Evolutionary conservation across 2,113 vertebrate genomes (phyloP).

Genomic region (Callionymus lyra): DNA sequence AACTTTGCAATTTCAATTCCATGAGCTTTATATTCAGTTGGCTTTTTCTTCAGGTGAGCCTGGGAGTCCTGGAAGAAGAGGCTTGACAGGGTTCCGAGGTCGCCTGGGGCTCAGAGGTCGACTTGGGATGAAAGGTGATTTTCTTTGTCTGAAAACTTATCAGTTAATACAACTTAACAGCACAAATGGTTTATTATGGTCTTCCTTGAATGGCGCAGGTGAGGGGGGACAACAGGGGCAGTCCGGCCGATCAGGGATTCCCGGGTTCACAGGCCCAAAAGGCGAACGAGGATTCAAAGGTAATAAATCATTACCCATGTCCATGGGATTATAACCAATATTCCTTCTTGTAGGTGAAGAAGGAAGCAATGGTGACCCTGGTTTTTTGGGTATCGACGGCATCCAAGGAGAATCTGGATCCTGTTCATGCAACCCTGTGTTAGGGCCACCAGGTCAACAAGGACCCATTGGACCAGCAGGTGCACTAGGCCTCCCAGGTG

Average conservation of each 20-base stretch:
- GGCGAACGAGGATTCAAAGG: slow-evolving; percentile 59
- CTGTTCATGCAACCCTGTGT: slow-evolving; percentile 42
- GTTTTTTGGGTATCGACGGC: background rate
- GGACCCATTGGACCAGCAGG: slow-evolving; percentile 49
- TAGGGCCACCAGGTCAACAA: slow-evolving; percentile 39
- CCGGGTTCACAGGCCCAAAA: slow-evolving; percentile 47
- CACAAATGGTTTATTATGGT: background rate
- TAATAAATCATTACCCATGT: slow-evolving; percentile 7
- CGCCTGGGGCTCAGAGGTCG: slow-evolving; percentile 43
- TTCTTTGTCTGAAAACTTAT: background rate
- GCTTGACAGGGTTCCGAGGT: slow-evolving; percentile 50
- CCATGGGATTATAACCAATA: too few species aligned
- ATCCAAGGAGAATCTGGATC: slow-evolving; percentile 14
- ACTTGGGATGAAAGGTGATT: slow-evolving; percentile 57
- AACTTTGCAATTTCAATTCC: background rate
- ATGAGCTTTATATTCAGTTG: background rate
- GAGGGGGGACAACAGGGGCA: slow-evolving; percentile 57
- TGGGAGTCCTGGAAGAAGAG: slow-evolving; percentile 53
- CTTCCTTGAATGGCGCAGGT: slow-evolving; percentile 45
- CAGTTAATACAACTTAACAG: too few species aligned
- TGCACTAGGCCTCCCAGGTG: slow-evolving; percentile 52
- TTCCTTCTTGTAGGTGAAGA: too few species aligned
- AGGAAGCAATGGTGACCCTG: too few species aligned
- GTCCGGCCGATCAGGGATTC: slow-evolving; percentile 31
- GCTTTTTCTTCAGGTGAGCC: slow-evolving; percentile 52